Evolutionary conservation across 2,113 vertebrate genomes (phyloP).

Genomic region (Galemys pyrenaicus): DNA sequence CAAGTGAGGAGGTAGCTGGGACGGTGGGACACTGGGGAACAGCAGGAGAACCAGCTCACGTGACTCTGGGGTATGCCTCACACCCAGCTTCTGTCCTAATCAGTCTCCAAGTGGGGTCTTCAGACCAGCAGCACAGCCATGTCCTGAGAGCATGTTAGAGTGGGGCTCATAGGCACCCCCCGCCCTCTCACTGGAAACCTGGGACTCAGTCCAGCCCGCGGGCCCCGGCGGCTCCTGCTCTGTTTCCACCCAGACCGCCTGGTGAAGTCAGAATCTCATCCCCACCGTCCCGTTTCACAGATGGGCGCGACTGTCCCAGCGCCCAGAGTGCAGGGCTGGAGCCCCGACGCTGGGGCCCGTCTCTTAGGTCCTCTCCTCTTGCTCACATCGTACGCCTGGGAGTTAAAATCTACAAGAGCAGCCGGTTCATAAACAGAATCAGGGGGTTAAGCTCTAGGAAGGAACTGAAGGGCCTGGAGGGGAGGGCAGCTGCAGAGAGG

Average conservation of each 20-base stretch:
- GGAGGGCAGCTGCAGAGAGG: not conserved
- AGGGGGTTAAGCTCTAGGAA: not conserved
- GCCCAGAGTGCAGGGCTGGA: fast-evolving
- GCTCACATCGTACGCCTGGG: no score
- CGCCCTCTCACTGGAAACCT: not conserved
- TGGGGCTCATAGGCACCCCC: not conserved
- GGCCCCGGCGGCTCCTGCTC: not conserved
- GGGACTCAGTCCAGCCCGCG: no score
- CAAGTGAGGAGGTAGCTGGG: fast-evolving
- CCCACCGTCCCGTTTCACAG: fast-evolving
- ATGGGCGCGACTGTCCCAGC: fast-evolving
- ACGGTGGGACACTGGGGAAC: fast-evolving
- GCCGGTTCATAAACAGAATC: not conserved
- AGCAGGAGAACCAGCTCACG: fast-evolving
- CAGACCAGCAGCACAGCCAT: fast-evolving
- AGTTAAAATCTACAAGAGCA: not conserved
- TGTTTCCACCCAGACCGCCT: fast-evolving
- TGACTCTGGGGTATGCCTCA: not conserved
- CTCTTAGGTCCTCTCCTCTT: fast-evolving
- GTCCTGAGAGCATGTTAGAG: not conserved
- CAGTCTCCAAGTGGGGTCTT: not conserved
- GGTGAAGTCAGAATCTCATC: fast-evolving
- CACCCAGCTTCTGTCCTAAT: fast-evolving
- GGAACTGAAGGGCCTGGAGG: not conserved
- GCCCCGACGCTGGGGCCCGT: fast-evolving